Percentiles rank a stretch among this genome's conserved stretches.
phyloP scores from a whole-genome alignment of 2,888 invertebrate genomes.

The Ormyrus pomaceus region DNA sequence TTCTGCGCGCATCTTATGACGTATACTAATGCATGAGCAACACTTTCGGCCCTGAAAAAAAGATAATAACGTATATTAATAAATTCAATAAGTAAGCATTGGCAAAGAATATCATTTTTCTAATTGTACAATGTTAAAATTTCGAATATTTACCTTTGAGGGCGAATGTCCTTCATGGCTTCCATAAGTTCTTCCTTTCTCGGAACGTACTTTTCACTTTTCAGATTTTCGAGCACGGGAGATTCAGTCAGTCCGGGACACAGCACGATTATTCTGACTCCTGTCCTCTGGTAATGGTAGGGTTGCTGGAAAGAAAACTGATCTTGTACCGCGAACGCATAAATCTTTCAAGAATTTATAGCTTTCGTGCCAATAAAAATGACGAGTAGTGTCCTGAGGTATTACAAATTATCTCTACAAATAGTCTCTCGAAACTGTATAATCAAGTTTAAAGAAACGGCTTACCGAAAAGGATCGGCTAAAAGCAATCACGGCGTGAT shows the following conservation, averaged over 20 bases:
- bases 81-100: neutral
- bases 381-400: no score
- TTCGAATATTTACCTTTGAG: conserved; percentile 60
- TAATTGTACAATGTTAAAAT: neutral
- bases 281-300: conserved; percentile 71
- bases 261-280: conserved; percentile 69
- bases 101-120: neutral
- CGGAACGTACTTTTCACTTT: conserved; percentile 45
- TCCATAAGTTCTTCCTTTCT: conserved; percentile 54
- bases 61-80: neutral
- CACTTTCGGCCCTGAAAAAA: conserved; percentile 65
- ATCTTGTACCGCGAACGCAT: neutral
- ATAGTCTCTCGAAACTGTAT: neutral
- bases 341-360: no score
- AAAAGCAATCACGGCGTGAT: conserved; percentile 74
- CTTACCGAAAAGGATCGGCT: conserved; percentile 71
- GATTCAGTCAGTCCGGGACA: conserved; percentile 69
- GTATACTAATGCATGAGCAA: conserved; percentile 70
- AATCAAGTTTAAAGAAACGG: neutral
- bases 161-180: conserved; percentile 59
- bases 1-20: conserved; percentile 70
- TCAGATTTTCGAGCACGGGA: conserved; percentile 58
- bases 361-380: no score
- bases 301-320: conserved; percentile 65
- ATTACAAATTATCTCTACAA: no score